Evolutionary conservation across 2,113 vertebrate species (phyloP).

Genomic region (Apistogramma diplotaenia): DNA sequence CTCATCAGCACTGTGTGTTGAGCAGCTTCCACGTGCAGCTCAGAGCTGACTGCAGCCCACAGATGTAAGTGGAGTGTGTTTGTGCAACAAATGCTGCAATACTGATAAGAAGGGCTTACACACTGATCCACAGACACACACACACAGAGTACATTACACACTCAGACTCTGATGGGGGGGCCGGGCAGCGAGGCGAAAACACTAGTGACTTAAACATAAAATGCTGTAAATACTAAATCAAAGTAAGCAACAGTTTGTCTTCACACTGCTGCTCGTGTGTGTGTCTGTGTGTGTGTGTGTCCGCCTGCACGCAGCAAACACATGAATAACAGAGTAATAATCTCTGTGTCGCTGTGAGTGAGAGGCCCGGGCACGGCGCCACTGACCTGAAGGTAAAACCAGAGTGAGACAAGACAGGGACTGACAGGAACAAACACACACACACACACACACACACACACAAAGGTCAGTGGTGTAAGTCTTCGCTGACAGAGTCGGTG

Average conservation of each 20-base stretch:
- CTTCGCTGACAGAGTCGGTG: constrained; percentile 32
- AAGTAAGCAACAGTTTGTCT: not conserved
- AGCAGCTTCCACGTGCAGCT: not conserved
- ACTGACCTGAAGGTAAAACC: constrained; percentile 35
- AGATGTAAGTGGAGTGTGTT: not conserved
- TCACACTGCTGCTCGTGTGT: not conserved
- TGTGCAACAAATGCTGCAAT: constrained; percentile 1
- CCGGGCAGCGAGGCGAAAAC: not conserved
- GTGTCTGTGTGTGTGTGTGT: too few species aligned
- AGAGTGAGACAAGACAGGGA: constrained; percentile 24
- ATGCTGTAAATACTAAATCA: constrained; percentile 13
- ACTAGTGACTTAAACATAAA: constrained; percentile 4
- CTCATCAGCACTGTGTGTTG: not conserved
- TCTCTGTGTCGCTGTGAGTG: constrained; percentile 45
- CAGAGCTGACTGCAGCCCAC: not conserved
- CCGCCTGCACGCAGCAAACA: not conserved
- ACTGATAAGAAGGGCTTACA: constrained; percentile 34
- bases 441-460: constrained; percentile 1
- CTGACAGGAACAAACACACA: not conserved
- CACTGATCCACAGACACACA: not conserved
- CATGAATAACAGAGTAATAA: constrained; percentile 53
- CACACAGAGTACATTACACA: not conserved
- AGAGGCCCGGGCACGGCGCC: constrained; percentile 29
- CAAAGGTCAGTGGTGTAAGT: constrained; percentile 67
- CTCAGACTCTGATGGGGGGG: not conserved